Percentiles rank a stretch among this genome's conserved stretches.
Conservation (phyloP, 35 echinoderm and acorn worm genomes). For the Stichopus chloronotus region DNA sequence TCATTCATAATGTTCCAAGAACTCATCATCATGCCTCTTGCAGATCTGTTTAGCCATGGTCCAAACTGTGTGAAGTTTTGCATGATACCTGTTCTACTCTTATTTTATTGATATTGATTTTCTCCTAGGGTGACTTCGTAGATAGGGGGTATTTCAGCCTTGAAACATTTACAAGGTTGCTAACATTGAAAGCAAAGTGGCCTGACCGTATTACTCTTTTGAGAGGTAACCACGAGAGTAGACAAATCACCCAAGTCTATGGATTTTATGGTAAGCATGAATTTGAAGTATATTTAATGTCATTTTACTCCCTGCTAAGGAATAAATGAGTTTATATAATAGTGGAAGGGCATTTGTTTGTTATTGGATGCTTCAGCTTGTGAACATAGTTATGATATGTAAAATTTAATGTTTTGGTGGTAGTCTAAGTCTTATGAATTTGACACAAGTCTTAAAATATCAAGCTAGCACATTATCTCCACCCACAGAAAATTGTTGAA, state of each 20-base stretch:
- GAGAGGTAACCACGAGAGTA: slow-evolving; percentile 95
- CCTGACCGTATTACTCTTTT: slow-evolving; percentile 93
- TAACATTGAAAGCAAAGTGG: slow-evolving; percentile 96
- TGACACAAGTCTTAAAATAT: no score
- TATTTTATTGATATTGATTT: background rate
- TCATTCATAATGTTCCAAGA: no score
- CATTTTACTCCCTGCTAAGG: background rate
- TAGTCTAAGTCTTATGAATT: no score
- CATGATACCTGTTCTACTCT: background rate
- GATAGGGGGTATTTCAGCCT: slow-evolving; percentile 98
- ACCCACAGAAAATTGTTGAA: no score
- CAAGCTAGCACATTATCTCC: no score
- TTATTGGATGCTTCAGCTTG: no score
- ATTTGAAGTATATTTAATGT: background rate
- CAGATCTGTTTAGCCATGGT: no score
- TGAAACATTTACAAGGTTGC: slow-evolving; percentile 95
- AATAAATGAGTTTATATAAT: background rate
- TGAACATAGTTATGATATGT: no score
- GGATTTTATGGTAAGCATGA: slow-evolving; percentile 94
- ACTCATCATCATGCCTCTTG: no score
- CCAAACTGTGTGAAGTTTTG: no score
- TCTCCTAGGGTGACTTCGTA: slow-evolving; percentile 95
- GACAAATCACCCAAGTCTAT: slow-evolving; percentile 99
- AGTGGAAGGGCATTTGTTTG: no score
- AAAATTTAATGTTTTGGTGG: no score